Evolutionary conservation across 2,888 invertebrate genomes (phyloP).

Genomic region (Eretmocerus hayati): DNA sequence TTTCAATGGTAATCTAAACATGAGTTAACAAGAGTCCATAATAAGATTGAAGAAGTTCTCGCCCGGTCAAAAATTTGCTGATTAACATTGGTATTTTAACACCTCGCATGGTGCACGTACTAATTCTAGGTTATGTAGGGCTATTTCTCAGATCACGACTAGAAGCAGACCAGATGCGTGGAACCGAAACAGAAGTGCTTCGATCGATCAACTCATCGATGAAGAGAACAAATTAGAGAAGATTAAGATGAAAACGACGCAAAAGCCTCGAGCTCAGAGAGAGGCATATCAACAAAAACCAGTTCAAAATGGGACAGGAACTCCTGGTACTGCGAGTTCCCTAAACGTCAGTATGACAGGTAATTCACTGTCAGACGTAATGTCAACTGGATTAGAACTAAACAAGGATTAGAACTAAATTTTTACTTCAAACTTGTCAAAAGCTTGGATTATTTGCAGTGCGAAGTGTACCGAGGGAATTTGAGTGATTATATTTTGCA

Average conservation of each 20-base stretch:
- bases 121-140: constrained; percentile 58
- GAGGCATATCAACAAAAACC: constrained; percentile 86
- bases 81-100: constrained; percentile 40
- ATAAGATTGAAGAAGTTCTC: no score
- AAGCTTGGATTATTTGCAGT: no score
- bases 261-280: constrained; percentile 78
- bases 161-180: constrained; percentile 68
- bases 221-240: constrained; percentile 64
- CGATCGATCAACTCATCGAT: constrained; percentile 44
- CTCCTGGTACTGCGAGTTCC: constrained; percentile 43
- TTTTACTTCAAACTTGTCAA: no score
- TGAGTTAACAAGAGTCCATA: no score
- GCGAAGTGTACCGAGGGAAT: no score
- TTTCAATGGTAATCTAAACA: no score
- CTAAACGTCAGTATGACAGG: constrained; percentile 52
- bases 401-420: no score
- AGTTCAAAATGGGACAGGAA: constrained; percentile 53
- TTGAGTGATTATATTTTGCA: constrained; percentile 4
- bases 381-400: no score
- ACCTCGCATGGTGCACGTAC: constrained; percentile 39
- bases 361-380: no score
- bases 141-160: constrained; percentile 69
- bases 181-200: constrained; percentile 36
- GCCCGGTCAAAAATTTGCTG: constrained; percentile 32
- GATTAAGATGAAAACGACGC: constrained; percentile 85